Evolutionary conservation across 2,888 invertebrate species (phyloP).

Genomic region (Caenorhabditis sp.): DNA sequence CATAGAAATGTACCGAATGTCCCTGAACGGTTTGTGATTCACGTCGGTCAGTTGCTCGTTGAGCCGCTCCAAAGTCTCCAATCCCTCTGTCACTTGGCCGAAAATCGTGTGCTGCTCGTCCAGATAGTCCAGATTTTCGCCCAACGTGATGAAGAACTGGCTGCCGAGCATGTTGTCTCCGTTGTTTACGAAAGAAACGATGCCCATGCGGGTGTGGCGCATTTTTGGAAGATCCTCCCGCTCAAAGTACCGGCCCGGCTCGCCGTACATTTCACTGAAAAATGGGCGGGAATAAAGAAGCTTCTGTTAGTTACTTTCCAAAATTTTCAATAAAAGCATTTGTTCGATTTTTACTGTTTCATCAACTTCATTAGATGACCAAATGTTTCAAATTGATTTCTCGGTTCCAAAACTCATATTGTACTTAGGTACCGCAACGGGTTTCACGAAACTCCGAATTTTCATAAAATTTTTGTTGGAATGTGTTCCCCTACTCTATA

Average conservation of each 20-base stretch:
- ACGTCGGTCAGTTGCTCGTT: slow-evolving; percentile 95
- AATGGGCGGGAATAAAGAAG: background rate
- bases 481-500: too few relatives aligned
- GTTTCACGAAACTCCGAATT: too few relatives aligned
- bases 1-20: slow-evolving; percentile 83
- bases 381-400: too few relatives aligned
- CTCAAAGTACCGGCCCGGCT: slow-evolving; percentile 85
- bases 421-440: too few relatives aligned
- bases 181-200: slow-evolving; percentile 85
- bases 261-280: slow-evolving; percentile 64
- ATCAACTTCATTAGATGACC: too few relatives aligned
- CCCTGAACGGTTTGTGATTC: slow-evolving; percentile 91
- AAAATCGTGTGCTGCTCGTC: slow-evolving; percentile 93
- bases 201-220: slow-evolving; percentile 86
- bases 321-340: too few relatives aligned
- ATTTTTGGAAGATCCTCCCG: slow-evolving; percentile 92
- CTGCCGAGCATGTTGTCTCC: slow-evolving; percentile 89
- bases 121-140: slow-evolving; percentile 89
- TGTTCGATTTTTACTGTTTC: too few relatives aligned
- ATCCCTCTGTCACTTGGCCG: slow-evolving; percentile 91
- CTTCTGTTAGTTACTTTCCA: too few relatives aligned
- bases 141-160: slow-evolving; percentile 95
- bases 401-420: too few relatives aligned
- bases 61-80: slow-evolving; percentile 86
- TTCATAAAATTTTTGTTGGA: too few relatives aligned